Evolutionary conservation across 2,797 vertebrate species (phyloP), one percentile per base, ranked within the genome.

Genomic region (Mareca penelope): DNA sequence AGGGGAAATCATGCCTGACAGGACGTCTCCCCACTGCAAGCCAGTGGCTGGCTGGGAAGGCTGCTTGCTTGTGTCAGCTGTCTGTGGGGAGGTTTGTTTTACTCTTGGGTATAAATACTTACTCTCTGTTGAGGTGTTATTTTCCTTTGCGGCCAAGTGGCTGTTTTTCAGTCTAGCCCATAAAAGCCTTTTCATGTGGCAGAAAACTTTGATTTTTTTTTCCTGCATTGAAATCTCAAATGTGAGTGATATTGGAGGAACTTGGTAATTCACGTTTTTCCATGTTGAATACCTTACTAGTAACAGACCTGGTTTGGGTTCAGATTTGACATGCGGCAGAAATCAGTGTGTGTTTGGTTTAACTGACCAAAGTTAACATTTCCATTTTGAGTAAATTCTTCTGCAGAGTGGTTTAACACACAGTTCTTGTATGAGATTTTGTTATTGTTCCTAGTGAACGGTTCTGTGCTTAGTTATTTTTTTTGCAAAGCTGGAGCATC

Each of bases 1-100:
- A 1, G 0, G 28, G 9, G 13, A 12, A 21, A 2, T n/a, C 2
- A 1, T n/a, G 52, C 40, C 29, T 46, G 57, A 7, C 16, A 1
- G 1, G 28, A 70, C 4, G 7, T 39, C 60, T 80, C 37, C 14
- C 42, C 8, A 7, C 7, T 77, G n/a, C 52, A 89, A 73, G 69
- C 26, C 29, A 23, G 64, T 39, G 29, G 15, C 52, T 63, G 64
- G 42, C n/a, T 28, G 31, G 24, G 40, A 9, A 88, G 46, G 50
- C 46, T 69, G 35, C n/a, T n/a, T 55, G 53, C 60, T 71, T 88
- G 59, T 64, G 79, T 78, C 83, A 84, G 78, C 78, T 89, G 67
- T 78, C 31, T 10, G 2, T 65, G 73, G 42, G 40, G 63, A 44
- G 40, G 29, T 40, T 65, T 68, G 31, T 53, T 81, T 76, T 85